Evolutionary conservation across 2,888 invertebrate species (phyloP).

Genomic region (Miltochrista miniata): DNA sequence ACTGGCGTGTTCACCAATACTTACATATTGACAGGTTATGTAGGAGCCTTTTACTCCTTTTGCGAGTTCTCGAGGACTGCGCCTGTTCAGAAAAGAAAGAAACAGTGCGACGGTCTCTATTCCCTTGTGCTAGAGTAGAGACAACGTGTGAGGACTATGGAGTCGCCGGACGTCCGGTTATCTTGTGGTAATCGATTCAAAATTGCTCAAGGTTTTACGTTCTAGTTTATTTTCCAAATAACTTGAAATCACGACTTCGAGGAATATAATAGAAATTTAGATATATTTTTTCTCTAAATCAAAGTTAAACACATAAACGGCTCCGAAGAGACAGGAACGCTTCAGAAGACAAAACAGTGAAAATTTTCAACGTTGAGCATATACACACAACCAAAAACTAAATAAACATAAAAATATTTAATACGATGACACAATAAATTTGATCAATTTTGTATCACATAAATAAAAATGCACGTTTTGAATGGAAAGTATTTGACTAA

Average conservation of each 20-base stretch:
- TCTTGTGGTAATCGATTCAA: constrained; percentile 55
- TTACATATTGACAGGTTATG: constrained; percentile 84
- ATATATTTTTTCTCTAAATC: constrained; percentile 26
- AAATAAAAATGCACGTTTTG: constrained; percentile 65
- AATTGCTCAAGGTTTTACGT: constrained; percentile 36
- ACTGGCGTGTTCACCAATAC: constrained; percentile 65
- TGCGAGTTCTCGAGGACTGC: constrained; percentile 82
- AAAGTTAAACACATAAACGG: constrained; percentile 28
- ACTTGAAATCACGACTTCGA: constrained; percentile 9
- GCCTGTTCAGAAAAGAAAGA: constrained; percentile 83
- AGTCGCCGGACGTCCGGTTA: constrained; percentile 79
- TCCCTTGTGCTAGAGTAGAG: constrained; percentile 67
- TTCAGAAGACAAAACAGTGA: constrained; percentile 25
- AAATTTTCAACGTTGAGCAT: constrained; percentile 29
- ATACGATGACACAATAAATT: constrained; percentile 70
- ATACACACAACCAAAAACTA: constrained; percentile 39
- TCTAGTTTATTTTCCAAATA: constrained; percentile 20
- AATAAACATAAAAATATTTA: constrained; percentile 60
- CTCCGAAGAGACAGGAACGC: constrained; percentile 31
- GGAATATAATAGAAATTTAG: constrained; percentile 21
- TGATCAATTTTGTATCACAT: constrained; percentile 61
- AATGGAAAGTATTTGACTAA: constrained; percentile 79
- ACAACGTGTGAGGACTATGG: constrained; percentile 79
- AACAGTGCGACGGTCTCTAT: constrained; percentile 79
- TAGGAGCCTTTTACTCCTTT: constrained; percentile 85